Evolutionary conservation across 2,113 vertebrate genomes (phyloP).

Genomic region (Miniopterus natalensis): DNA sequence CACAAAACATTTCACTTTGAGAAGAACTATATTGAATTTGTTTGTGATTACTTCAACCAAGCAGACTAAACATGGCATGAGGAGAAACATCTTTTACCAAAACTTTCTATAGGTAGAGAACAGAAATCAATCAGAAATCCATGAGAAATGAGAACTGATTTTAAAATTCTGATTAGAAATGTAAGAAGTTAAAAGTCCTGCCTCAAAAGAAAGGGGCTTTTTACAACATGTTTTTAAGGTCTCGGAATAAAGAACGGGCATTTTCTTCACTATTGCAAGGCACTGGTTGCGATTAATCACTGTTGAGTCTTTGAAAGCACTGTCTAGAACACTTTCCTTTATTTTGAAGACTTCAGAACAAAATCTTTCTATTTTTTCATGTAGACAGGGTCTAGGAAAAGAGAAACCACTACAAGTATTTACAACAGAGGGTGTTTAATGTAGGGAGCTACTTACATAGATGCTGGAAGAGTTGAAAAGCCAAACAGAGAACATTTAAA

Average conservation of each 20-base stretch:
- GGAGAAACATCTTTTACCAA: not conserved
- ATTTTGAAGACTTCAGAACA: not conserved
- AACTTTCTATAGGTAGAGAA: not conserved
- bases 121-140: not conserved
- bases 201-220: not conserved
- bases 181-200: not conserved
- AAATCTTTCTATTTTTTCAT: not conserved
- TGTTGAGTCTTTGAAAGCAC: not conserved
- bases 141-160: not conserved
- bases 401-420: not conserved
- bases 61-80: not conserved
- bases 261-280: not conserved
- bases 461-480: not conserved
- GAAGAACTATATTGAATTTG: not conserved
- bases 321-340: not conserved
- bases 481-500: not conserved
- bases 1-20: not conserved
- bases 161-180: not conserved
- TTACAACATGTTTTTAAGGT: not conserved
- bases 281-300: not conserved
- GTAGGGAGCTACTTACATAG: not conserved
- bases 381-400: not conserved
- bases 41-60: not conserved
- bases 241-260: not conserved
- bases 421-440: not conserved